These are phyloP conservation scores for Brachystomella parvula DNA, from an alignment of 1,140 invertebrate genomes.

Conservation along the genomic window DNA sequence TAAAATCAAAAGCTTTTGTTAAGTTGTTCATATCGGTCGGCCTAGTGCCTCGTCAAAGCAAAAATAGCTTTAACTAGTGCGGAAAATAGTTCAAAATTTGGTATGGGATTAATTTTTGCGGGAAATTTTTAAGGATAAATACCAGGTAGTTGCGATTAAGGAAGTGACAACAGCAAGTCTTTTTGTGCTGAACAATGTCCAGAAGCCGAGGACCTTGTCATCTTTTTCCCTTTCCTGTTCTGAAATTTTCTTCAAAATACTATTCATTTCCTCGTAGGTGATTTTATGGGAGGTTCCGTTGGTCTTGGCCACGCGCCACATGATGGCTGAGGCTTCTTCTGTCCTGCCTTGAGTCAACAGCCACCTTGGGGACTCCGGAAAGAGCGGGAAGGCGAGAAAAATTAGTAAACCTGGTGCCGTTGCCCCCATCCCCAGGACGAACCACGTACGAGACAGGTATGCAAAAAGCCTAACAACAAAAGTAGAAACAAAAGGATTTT, in stretches of 20 bases:
- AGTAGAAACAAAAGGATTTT: no score
- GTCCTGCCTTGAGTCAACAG: constrained; percentile 44
- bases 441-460: constrained; percentile 20
- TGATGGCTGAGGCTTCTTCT: constrained; percentile 45
- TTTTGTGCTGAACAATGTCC: constrained; percentile 13
- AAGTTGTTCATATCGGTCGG: not conserved
- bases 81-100: not conserved
- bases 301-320: constrained; percentile 31
- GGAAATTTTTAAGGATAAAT: not conserved
- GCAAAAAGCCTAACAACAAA: no score
- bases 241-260: not conserved
- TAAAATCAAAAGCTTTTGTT: not conserved
- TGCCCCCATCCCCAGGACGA: constrained; percentile 20
- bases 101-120: not conserved
- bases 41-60: no score
- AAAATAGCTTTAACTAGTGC: no score
- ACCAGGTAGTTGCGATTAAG: constrained; percentile 15
- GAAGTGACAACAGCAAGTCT: constrained; percentile 9
- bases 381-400: constrained; percentile 28
- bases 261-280: not conserved
- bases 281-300: constrained; percentile 20
- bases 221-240: constrained; percentile 3
- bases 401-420: constrained; percentile 13
- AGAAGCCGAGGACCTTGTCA: constrained; percentile 38
- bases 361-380: constrained; percentile 50